phyloP scores from a whole-genome alignment of 2,888 invertebrate genomes.

The Tetragonula carbonaria region DNA sequence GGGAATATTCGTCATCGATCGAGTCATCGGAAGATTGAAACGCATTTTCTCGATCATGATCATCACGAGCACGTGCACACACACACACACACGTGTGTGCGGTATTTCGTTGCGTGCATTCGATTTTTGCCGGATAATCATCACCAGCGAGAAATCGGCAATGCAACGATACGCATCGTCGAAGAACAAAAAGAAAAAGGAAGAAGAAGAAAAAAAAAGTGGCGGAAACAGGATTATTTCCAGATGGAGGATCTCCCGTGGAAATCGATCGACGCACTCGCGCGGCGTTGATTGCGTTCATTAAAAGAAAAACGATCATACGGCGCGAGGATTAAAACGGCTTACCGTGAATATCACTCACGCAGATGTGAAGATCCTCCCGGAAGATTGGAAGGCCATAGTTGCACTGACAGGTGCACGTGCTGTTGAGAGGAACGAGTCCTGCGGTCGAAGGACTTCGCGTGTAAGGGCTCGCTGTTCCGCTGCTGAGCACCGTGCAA shows the following conservation, averaged over 20 bases:
- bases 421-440: slow-evolving; percentile 79
- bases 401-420: slow-evolving; percentile 92
- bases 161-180: not conserved
- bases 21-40: no score
- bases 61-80: not conserved
- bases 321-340: slow-evolving; percentile 2
- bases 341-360: slow-evolving; percentile 94
- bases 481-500: slow-evolving; percentile 89
- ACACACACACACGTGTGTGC: no score
- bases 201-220: not conserved
- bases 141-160: not conserved
- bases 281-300: not conserved
- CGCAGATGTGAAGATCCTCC: slow-evolving; percentile 93
- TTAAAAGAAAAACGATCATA: slow-evolving; percentile 3
- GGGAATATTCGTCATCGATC: no score
- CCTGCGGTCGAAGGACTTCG: slow-evolving; percentile 84
- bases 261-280: not conserved
- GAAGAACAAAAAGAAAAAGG: not conserved
- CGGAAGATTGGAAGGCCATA: slow-evolving; percentile 91
- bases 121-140: slow-evolving; percentile 14
- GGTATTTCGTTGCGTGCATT: slow-evolving; percentile 21
- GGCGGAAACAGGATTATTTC: not conserved
- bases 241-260: not conserved
- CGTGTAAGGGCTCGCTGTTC: slow-evolving; percentile 86
- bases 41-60: not conserved